Base-by-base conservation (phyloP, 2,113 vertebrate genomes). In the Formicarius rufipectus region DNA sequence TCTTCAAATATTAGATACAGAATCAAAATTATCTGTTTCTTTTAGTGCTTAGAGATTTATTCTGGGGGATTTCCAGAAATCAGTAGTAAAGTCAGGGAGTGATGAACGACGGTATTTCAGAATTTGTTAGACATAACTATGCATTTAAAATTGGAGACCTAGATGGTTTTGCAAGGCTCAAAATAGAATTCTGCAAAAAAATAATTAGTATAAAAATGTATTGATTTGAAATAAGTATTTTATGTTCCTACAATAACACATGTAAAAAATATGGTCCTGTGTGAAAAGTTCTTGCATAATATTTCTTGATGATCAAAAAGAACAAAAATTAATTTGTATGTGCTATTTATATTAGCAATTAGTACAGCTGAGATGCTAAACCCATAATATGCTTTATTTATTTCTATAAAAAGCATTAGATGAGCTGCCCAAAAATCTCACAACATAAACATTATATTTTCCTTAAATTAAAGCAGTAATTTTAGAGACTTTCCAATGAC, bases 41-140 rank as follows among this genome's bases (percentile, higher is more conserved):
- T 95, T 78, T 66, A 55, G 67, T 66, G n/a, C 14, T 93, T 92
- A 84, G 79, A 66, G 50, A 90, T 35, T 31, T 90, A 30, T 67
- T 87, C n/a, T 74, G 75, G 22, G 55, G 55, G 91, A 55, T 42
- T 87, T 97, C 67, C 75, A 78, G 90, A 90, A 90, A 82, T 53
- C 19, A 67, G 49, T 56, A 79, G 27, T 79, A 74, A 62, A 93
- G 31, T 19, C 39, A 68, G 52, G 50, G 39, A 21, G 39, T 92
- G 56, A 81, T 71, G n/a, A 14, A 22, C 75, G 73, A 67, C 33
- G 73, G 28, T 58, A n/a, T 93, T 94, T 86, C 16, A 80, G 67
- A 55, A 80, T 74, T 82, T 94, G 50, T 75, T 39, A 37, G 37
- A 84, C 39, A n/a, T 55, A 86, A 80, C 4, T 47, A 69, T 31